Percentiles rank a stretch among this genome's conserved stretches.
phyloP scores from a whole-genome alignment of 2,888 invertebrate genomes.

The Cremastobaeus sp. region DNA sequence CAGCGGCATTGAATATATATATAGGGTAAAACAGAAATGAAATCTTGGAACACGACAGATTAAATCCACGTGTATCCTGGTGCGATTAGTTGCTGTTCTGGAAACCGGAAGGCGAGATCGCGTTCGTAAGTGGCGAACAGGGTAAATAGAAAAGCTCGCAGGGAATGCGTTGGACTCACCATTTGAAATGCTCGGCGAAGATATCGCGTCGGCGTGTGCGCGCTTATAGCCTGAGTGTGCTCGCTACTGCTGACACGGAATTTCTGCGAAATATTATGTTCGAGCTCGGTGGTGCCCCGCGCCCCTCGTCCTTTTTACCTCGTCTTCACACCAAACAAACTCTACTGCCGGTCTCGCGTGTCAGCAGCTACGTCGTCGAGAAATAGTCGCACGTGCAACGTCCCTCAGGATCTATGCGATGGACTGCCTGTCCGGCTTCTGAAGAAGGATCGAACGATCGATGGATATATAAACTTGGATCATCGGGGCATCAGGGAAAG shows the following conservation, averaged over 20 bases:
- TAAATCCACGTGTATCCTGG: background rate
- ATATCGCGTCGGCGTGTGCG: constrained; percentile 27
- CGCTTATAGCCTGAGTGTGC: constrained; percentile 38
- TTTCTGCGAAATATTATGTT: constrained; percentile 67
- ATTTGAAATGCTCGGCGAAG: constrained; percentile 37
- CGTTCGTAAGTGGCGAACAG: background rate
- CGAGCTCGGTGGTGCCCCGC: constrained; percentile 28
- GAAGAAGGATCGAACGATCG: constrained; percentile 46
- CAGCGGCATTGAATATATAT: too few relatives aligned
- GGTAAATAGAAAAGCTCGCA: constrained; percentile 18
- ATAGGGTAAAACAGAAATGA: background rate
- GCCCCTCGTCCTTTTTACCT: constrained; percentile 31
- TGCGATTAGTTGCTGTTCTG: background rate
- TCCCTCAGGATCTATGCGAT: constrained; percentile 42
- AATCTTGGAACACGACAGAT: constrained; percentile 1
- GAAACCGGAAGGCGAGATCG: background rate
- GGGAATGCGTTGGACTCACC: constrained; percentile 57
- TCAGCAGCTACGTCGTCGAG: background rate
- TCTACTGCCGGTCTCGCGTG: constrained; percentile 19
- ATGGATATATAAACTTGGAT: constrained; percentile 46
- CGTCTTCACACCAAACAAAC: constrained; percentile 28
- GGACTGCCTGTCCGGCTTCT: constrained; percentile 33
- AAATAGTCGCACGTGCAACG: constrained; percentile 40
- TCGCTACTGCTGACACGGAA: constrained; percentile 67
- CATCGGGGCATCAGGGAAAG: constrained; percentile 38